phyloP scores from a whole-genome alignment of 2,113 vertebrate species.

The Lagenorhynchus albirostris region DNA sequence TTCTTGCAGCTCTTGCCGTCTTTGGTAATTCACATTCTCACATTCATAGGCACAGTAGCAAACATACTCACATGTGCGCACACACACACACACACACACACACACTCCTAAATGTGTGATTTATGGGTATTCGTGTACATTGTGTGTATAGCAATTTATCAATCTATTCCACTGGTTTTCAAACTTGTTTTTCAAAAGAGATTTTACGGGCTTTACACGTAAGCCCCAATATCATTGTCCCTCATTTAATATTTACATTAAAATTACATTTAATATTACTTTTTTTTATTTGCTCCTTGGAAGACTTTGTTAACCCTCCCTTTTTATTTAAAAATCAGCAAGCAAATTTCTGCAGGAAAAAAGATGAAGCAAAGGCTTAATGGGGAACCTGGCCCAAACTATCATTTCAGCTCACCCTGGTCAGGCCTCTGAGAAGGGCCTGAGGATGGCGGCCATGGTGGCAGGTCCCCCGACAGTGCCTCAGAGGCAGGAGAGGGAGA shows the following conservation, averaged over 20 bases:
- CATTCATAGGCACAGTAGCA: neutral
- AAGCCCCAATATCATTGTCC: neutral
- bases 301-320: neutral
- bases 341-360: neutral
- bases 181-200: slow-evolving; percentile 14
- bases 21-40: neutral
- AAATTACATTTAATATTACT: neutral
- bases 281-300: neutral
- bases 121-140: neutral
- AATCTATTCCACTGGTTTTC: neutral
- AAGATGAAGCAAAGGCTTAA: neutral
- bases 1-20: neutral
- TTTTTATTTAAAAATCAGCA: slow-evolving; percentile 38
- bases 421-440: neutral
- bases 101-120: neutral
- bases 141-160: neutral
- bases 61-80: too few species aligned
- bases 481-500: neutral
- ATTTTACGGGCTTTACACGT: neutral
- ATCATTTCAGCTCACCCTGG: neutral
- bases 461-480: neutral
- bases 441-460: accelerated
- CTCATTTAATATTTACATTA: neutral
- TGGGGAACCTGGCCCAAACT: neutral
- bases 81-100: neutral